Base-by-base conservation (phyloP, 2,888 invertebrate species). In the Lordiphosa fenestrarum region DNA sequence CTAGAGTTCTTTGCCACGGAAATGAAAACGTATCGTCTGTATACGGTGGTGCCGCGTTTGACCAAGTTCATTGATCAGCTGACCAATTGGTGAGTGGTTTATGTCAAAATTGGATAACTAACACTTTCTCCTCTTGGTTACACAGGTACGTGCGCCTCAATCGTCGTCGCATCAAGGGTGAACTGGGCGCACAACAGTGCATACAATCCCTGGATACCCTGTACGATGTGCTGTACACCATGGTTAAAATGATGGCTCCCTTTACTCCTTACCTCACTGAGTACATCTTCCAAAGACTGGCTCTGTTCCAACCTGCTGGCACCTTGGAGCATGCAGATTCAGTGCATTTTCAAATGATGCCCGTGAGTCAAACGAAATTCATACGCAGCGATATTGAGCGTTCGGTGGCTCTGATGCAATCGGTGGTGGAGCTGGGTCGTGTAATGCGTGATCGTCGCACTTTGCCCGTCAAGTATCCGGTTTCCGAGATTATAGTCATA, bases 231-330 rank as follows among this genome's bases (percentile, higher is more conserved):
- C 90, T 99, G 33, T 94, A 94, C 84, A 94, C 95, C 51, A 96
- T 99, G 93, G 93, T 94, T 0, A 92, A 95, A 76, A 93, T 98
- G 81, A 98, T 99, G 96, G 96, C 99, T 1, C 98, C 99, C 0
- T 99, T 99, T 89, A 97, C 98, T 0, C 99, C 99, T 0, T 99
- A 96, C 90, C 91, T 99, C 52, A 95, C 97, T 0, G 99, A 99
- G 89, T 93, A 94, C 61, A 97, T 99, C 93, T 99, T 96, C 90
- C 96, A 97, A 89, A 94, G 95, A 56, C 89, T 99, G 67, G 92
- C 93, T 37, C 91, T 93, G 72, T 90, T 96, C 33, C 84, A 87
- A 58, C 85, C 86, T 6, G 58, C 74, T 2, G 89, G 94, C 15
- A 88, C 91, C 4, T 36, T 77, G 19, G 89, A 83, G 37, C 66